Conservation (phyloP, 2,113 vertebrate species). For the Glareola pratincola region DNA sequence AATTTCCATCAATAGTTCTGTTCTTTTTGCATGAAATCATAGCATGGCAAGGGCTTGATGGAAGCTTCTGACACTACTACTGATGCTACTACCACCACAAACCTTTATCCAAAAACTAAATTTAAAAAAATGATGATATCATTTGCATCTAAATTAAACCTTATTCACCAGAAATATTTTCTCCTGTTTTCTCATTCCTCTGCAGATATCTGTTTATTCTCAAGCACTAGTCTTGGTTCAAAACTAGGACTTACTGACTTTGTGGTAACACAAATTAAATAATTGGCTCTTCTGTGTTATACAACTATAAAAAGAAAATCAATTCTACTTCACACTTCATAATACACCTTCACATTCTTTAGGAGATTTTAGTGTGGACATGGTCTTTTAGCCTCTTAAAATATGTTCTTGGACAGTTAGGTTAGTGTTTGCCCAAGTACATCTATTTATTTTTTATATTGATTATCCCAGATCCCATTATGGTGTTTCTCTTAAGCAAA, state of each 20-base stretch:
- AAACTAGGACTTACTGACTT: background rate
- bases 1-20: background rate
- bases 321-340: background rate
- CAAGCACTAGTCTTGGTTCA: background rate
- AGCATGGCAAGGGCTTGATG: background rate
- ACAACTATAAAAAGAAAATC: background rate
- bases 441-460: background rate
- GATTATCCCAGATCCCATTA: background rate
- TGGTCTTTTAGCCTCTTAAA: background rate
- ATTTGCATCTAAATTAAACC: background rate
- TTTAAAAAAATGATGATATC: background rate
- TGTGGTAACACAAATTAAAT: background rate
- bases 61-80: background rate
- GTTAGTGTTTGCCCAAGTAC: background rate
- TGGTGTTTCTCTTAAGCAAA: background rate
- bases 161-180: background rate
- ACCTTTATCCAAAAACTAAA: background rate
- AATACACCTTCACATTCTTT: background rate
- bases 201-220: background rate
- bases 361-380: background rate
- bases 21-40: background rate
- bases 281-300: background rate
- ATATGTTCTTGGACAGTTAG: background rate
- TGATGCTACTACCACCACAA: background rate
- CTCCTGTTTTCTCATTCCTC: background rate